phyloP scores from a whole-genome alignment of 2,797 vertebrate genomes.

The Gymnothorax javanicus region DNA sequence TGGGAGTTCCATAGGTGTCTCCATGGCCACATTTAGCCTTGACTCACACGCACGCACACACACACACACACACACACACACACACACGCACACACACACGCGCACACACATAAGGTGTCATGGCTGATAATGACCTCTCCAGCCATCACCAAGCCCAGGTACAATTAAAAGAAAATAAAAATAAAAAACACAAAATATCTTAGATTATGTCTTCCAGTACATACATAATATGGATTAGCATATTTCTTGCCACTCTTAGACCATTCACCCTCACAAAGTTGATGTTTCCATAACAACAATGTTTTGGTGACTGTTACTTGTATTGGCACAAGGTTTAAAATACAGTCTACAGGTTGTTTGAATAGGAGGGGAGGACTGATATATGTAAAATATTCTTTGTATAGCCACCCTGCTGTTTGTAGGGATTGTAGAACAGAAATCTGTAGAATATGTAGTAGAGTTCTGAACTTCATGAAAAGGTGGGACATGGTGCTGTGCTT shows the following conservation, averaged over 20 bases:
- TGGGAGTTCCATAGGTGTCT: no score
- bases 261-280: background rate
- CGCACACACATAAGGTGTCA: no score
- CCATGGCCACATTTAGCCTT: no score
- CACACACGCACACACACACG: no score
- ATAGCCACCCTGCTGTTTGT: background rate
- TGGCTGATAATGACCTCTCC: background rate
- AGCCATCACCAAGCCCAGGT: background rate
- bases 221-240: background rate
- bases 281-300: slow-evolving; percentile 30
- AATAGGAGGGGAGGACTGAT: slow-evolving; percentile 15
- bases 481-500: background rate
- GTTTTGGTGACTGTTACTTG: slow-evolving; percentile 25
- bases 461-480: background rate
- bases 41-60: no score
- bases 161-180: background rate
- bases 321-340: slow-evolving; percentile 13
- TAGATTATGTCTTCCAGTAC: background rate
- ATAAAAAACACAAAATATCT: background rate
- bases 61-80: no score
- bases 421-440: background rate
- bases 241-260: background rate
- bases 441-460: background rate
- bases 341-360: background rate
- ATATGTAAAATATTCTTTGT: background rate